Conservation (phyloP, 1,140 invertebrate species). For the Ptiloglossa arizonensis region DNA sequence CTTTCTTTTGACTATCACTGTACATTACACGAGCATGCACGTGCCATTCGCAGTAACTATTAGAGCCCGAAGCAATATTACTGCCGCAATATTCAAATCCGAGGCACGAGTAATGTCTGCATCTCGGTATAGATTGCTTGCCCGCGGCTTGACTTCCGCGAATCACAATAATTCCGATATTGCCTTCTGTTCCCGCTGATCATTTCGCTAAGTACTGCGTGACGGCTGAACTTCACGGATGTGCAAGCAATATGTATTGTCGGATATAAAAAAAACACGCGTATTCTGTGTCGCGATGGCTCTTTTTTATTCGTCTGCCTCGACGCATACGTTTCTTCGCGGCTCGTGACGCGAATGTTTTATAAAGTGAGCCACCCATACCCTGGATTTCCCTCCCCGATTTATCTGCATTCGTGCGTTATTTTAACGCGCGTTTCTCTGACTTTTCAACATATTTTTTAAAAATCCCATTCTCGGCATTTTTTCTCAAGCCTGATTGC, state of each 20-base stretch:
- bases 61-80: slow-evolving; percentile 78
- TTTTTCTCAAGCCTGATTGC: not conserved
- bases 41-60: slow-evolving; percentile 79
- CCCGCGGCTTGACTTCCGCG: slow-evolving; percentile 71
- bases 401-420: slow-evolving; percentile 33
- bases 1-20: slow-evolving; percentile 8
- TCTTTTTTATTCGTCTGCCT: slow-evolving; percentile 32
- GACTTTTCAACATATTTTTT: slow-evolving; percentile 15
- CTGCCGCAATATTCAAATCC: slow-evolving; percentile 81
- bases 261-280: slow-evolving; percentile 35
- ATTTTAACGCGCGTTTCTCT: slow-evolving; percentile 8
- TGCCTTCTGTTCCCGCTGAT: slow-evolving; percentile 79
- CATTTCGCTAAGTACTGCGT: slow-evolving; percentile 77
- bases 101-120: slow-evolving; percentile 77
- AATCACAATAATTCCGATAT: slow-evolving; percentile 82
- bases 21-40: slow-evolving; percentile 62
- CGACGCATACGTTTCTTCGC: slow-evolving; percentile 35
- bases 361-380: slow-evolving; percentile 28
- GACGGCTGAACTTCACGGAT: slow-evolving; percentile 48
- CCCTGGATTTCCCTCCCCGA: not conserved
- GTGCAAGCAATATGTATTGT: slow-evolving; percentile 46
- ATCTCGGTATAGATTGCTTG: slow-evolving; percentile 78
- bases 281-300: slow-evolving; percentile 8
- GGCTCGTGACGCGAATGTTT: slow-evolving; percentile 32
- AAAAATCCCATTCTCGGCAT: not conserved